Conservation (phyloP, 2,888 invertebrate genomes). For the Troides oblongomaculatus region DNA sequence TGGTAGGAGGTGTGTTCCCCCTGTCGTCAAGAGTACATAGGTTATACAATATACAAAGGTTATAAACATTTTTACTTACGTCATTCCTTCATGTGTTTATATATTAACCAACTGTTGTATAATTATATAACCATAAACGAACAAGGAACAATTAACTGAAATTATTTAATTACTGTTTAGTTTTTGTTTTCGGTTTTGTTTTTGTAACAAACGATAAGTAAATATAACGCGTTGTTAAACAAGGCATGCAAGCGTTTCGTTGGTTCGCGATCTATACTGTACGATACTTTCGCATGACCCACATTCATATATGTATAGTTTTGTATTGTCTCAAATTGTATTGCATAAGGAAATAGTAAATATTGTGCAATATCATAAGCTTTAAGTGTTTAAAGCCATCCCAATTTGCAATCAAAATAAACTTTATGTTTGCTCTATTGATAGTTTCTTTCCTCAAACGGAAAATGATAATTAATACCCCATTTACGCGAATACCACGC, state of each 20-base stretch:
- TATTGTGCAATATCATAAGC: not conserved
- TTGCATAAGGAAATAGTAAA: not conserved
- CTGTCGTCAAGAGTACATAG: too few relatives aligned
- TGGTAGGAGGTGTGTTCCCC: too few relatives aligned
- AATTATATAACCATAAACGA: not conserved
- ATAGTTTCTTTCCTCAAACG: not conserved
- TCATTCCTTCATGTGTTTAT: too few relatives aligned
- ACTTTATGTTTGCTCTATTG: not conserved
- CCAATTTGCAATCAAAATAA: too few relatives aligned
- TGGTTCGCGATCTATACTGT: not conserved
- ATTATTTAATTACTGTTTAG: not conserved
- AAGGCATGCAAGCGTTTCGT: not conserved
- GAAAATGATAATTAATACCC: not conserved
- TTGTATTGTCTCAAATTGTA: not conserved
- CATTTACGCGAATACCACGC: not conserved
- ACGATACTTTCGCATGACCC: conserved; percentile 1
- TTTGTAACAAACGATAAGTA: not conserved
- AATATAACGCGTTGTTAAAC: not conserved
- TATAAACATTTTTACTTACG: too few relatives aligned
- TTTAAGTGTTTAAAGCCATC: too few relatives aligned
- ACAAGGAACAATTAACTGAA: not conserved
- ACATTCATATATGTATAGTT: not conserved
- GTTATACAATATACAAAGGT: too few relatives aligned
- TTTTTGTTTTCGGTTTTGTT: not conserved
- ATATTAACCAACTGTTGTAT: too few relatives aligned